Conservation (phyloP, 2,888 invertebrate genomes). For the Cantharis nigra region DNA sequence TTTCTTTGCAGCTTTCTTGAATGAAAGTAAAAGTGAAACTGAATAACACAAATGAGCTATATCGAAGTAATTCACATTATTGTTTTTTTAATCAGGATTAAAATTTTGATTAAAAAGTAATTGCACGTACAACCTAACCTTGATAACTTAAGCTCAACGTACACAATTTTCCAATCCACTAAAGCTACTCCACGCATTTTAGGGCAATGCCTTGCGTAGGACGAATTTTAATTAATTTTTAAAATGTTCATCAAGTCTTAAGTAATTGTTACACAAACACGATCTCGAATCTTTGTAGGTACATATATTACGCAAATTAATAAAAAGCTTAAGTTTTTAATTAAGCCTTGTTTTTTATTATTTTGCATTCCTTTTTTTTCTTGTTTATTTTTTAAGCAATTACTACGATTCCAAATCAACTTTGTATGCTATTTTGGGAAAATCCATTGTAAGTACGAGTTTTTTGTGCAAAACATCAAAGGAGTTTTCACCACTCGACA, state of each 20-base stretch:
- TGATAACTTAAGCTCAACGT: background rate
- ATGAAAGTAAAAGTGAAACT: background rate
- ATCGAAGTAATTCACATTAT: background rate
- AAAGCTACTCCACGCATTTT: background rate
- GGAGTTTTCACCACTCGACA: background rate
- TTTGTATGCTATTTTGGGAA: background rate
- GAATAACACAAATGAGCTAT: background rate
- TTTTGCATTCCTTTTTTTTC: too few relatives aligned
- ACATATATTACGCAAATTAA: too few relatives aligned
- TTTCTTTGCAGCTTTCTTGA: background rate
- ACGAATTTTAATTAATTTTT: background rate
- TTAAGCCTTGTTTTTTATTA: background rate
- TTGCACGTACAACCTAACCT: background rate
- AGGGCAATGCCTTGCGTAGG: background rate
- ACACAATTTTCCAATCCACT: background rate
- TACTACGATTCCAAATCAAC: background rate
- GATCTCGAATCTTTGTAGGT: background rate
- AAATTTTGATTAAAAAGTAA: background rate
- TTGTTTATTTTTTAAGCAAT: background rate
- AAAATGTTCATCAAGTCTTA: background rate
- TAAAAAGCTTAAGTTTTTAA: background rate
- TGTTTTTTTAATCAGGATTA: background rate
- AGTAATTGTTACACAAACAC: background rate
- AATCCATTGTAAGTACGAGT: background rate
- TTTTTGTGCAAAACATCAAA: background rate